Evolutionary conservation across 2,888 invertebrate species (phyloP).

Genomic region (Artemia sinica): DNA sequence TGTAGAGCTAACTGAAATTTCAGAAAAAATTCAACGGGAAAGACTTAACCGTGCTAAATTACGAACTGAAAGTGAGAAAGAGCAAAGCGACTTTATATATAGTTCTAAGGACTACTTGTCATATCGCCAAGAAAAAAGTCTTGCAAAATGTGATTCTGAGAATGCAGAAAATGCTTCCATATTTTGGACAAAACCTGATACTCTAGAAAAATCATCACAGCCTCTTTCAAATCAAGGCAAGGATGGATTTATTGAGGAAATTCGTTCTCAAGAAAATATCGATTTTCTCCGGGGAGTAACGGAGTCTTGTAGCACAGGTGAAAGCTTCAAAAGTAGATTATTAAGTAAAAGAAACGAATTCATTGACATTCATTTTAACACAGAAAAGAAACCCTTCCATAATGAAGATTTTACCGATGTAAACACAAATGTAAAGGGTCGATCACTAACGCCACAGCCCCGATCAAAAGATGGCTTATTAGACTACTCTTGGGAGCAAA

Average conservation of each 20-base stretch:
- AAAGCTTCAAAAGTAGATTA: not conserved
- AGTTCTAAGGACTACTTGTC: conserved; percentile 25
- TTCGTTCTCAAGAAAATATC: not conserved
- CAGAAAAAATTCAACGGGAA: not conserved
- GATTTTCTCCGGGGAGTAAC: not conserved
- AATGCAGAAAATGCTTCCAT: not conserved
- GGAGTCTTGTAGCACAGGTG: not conserved
- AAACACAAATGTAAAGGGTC: not conserved
- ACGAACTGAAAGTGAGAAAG: not conserved
- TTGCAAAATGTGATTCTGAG: not conserved
- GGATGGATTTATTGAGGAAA: not conserved
- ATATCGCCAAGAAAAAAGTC: conserved; percentile 16
- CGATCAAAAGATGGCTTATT: not conserved
- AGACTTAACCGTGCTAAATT: not conserved
- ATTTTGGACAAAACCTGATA: not conserved
- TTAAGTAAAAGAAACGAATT: not conserved
- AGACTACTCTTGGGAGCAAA: not conserved
- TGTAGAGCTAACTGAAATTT: not conserved
- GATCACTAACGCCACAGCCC: conserved; percentile 1
- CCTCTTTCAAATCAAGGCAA: not conserved
- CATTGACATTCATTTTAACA: not conserved
- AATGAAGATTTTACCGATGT: not conserved
- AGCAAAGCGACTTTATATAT: conserved; percentile 19
- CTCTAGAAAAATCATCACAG: not conserved
- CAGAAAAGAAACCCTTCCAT: not conserved